Evolutionary conservation across 2,113 vertebrate species (phyloP).

Genomic region (Ahaetulla prasina): DNA sequence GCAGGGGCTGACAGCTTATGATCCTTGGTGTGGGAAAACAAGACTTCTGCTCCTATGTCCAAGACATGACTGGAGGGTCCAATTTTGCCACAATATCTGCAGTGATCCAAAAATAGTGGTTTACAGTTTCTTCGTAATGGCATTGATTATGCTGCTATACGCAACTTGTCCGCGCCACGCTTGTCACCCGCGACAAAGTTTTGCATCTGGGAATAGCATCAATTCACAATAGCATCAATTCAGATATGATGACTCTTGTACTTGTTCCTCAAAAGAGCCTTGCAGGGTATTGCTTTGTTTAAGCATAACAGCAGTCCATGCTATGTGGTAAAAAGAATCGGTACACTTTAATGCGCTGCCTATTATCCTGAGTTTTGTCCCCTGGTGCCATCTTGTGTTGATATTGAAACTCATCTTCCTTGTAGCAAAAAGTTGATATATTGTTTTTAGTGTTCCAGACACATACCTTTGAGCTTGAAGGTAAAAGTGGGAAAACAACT

Average conservation of each 20-base stretch:
- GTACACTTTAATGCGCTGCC: neutral
- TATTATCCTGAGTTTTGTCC: conserved; percentile 50
- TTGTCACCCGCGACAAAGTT: neutral
- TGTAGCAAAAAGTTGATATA: neutral
- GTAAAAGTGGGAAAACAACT: neutral
- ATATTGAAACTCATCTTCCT: neutral
- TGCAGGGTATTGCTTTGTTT: conserved; percentile 28
- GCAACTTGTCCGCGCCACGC: neutral
- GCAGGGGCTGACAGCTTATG: neutral
- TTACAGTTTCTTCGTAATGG: neutral
- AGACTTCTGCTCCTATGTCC: neutral
- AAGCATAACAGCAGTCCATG: conserved; percentile 26
- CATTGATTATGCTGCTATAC: neutral
- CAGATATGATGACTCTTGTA: neutral
- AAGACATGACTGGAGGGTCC: neutral
- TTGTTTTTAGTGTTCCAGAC: neutral
- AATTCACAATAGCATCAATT: neutral
- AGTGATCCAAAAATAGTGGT: neutral
- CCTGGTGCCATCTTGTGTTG: conserved; percentile 70
- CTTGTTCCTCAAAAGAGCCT: neutral
- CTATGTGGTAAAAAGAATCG: neutral
- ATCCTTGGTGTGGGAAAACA: neutral
- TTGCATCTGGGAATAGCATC: neutral
- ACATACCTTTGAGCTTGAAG: neutral
- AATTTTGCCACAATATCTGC: neutral